Evolutionary conservation across 2,888 invertebrate species (phyloP).

Genomic region (Piscicola geometra): DNA sequence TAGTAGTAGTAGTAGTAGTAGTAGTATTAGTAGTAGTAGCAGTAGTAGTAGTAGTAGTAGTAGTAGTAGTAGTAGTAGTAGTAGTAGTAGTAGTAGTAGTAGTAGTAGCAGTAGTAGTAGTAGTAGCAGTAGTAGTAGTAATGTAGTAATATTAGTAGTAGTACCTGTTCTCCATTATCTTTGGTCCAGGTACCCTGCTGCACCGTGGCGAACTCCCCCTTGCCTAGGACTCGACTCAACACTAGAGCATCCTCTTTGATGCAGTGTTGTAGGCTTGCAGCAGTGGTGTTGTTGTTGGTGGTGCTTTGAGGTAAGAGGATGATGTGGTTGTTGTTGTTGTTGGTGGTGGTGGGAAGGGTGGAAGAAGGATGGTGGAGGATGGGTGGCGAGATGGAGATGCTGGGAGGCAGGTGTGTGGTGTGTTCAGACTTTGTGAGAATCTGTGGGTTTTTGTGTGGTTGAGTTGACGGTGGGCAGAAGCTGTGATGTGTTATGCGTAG

Average conservation of each 20-base stretch:
- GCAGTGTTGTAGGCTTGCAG: conserved; percentile 62
- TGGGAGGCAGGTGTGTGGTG: conserved; percentile 5
- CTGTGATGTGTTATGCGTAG: too few species aligned
- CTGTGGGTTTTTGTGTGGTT: not conserved
- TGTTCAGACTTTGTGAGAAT: conserved; percentile 21
- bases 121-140: not conserved
- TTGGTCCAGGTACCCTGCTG: conserved; percentile 96
- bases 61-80: conserved; percentile 22
- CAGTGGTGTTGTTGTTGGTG: conserved; percentile 3
- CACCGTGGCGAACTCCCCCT: conserved; percentile 95
- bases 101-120: conserved; percentile 12
- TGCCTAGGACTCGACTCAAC: conserved; percentile 87
- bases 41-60: not conserved
- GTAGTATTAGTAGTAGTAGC: too few species aligned
- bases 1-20: too few species aligned
- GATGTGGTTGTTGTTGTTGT: conserved; percentile 5
- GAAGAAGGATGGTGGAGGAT: conserved; percentile 16
- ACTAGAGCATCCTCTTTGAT: conserved; percentile 83
- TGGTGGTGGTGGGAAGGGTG: conserved; percentile 8
- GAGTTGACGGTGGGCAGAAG: conserved; percentile 2
- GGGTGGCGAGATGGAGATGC: conserved; percentile 30
- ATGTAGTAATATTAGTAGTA: too few species aligned
- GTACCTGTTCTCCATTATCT: conserved; percentile 76
- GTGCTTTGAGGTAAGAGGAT: not conserved
- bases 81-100: conserved; percentile 17